phyloP scores from a whole-genome alignment of 1,140 invertebrate genomes.

The Ectropis grisescens region DNA sequence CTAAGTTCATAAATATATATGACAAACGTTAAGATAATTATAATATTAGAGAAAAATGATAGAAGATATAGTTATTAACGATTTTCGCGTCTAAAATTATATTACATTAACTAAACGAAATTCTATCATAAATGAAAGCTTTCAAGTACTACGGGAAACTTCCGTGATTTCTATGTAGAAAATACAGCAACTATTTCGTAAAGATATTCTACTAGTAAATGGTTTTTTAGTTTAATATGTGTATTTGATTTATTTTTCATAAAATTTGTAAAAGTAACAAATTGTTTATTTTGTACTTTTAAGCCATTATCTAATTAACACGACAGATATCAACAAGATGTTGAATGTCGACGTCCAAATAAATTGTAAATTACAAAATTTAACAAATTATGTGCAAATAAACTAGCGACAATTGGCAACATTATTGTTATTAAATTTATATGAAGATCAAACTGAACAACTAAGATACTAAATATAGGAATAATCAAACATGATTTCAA shows the following conservation, averaged over 20 bases:
- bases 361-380: constrained; percentile 68
- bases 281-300: constrained; percentile 71
- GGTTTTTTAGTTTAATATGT: constrained; percentile 50
- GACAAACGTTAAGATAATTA: no score
- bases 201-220: constrained; percentile 62
- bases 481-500: constrained; percentile 53
- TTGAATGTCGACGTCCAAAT: constrained; percentile 62
- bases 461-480: constrained; percentile 63
- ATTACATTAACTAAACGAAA: no score
- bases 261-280: constrained; percentile 73
- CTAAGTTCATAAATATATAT: no score
- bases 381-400: constrained; percentile 69
- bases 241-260: constrained; percentile 64
- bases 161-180: no score
- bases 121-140: no score
- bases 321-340: constrained; percentile 65
- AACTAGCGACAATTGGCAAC: constrained; percentile 67
- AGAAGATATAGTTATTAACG: no score
- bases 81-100: no score
- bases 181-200: constrained; percentile 64
- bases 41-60: no score
- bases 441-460: constrained; percentile 60
- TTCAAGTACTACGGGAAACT: no score
- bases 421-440: constrained; percentile 61
- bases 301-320: constrained; percentile 72